Evolutionary conservation across 2,113 vertebrate genomes (phyloP), one percentile per base, ranked within the genome.

Genomic region (Anhinga anhinga): DNA sequence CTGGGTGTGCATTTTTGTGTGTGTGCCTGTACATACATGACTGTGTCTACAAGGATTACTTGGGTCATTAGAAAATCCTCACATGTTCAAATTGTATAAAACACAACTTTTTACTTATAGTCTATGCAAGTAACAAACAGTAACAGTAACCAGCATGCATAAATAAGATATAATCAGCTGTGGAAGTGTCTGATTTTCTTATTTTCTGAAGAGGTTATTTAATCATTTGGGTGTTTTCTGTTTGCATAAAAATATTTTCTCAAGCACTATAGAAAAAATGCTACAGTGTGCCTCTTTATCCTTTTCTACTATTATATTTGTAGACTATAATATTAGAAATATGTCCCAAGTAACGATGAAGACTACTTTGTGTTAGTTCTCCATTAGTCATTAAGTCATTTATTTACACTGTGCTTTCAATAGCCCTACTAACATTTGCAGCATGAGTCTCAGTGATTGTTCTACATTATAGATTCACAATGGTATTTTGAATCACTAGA

Each of bases 391-490:
- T 52, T 65, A 47, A 76, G 29, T 65, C 4, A 76, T 94, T 87
- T 83, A 65, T 83, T 97, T 97, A 83, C n/a, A 15, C 70, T 84
- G 49, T 82, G 42, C 71, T 83, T 96, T 91, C 55, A 92, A 93
- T 70, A 88, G 63, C 49, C 42, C 76, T 93, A 40, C 20, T 76
- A 93, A 42, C 58, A 88, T 83, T 94, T 90, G 55, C 63, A 96
- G 83, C 65, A 84, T 56, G 23, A 93, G 32, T 53, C 81, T 95
- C 49, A 81, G 58, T 88, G 82, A 81, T 82, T 96, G 30, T 74
- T 96, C 88, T 47, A 72, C 69, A 52, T 52, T 91, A 81, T 55
- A 61, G 50, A 82, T 45, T 47, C 91, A 92, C 32, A 93, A 67
- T 59, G 44, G 67, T 93, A 42, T 85, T 96, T 91, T 81, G 63